Conservation (phyloP, 2,113 vertebrate genomes). For the Lipophrys pholis region DNA sequence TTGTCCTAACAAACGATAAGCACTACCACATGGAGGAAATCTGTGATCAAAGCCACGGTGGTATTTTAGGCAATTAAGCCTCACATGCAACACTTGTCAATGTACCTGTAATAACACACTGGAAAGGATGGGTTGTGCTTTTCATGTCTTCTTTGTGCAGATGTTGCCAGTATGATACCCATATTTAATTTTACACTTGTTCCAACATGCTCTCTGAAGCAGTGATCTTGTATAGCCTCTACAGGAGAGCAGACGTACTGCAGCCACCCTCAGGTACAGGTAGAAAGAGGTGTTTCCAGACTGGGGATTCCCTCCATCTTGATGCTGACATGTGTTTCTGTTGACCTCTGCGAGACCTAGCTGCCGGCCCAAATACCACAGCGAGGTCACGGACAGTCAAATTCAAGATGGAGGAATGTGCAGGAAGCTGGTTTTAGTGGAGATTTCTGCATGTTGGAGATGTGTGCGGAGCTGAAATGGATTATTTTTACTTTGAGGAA, state of each 20-base stretch:
- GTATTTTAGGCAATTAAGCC: slow-evolving; percentile 20
- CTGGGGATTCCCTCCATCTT: slow-evolving; percentile 41
- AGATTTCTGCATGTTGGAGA: slow-evolving; percentile 9
- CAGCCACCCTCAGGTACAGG: background rate
- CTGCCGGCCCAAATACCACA: slow-evolving; percentile 16
- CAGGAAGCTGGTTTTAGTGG: slow-evolving; percentile 25
- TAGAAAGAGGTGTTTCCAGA: slow-evolving; percentile 27
- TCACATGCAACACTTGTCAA: slow-evolving; percentile 40
- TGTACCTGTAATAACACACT: slow-evolving; percentile 32
- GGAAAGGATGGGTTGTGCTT: slow-evolving; percentile 12
- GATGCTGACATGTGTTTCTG: slow-evolving; percentile 23
- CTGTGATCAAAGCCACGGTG: slow-evolving; percentile 34
- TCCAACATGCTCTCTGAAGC: slow-evolving; percentile 5
- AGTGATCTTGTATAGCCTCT: slow-evolving; percentile 22
- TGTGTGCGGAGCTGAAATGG: slow-evolving; percentile 4
- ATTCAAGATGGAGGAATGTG: slow-evolving; percentile 51
- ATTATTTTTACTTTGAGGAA: background rate
- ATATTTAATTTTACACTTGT: slow-evolving; percentile 12
- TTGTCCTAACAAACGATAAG: slow-evolving; percentile 31
- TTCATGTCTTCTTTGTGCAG: slow-evolving; percentile 4
- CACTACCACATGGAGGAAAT: background rate
- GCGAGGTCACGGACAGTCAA: slow-evolving; percentile 38
- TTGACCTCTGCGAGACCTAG: slow-evolving; percentile 18
- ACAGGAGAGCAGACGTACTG: slow-evolving; percentile 29
- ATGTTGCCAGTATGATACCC: background rate